phyloP scores from a whole-genome alignment of 2,113 vertebrate species.

The Scomber japonicus region DNA sequence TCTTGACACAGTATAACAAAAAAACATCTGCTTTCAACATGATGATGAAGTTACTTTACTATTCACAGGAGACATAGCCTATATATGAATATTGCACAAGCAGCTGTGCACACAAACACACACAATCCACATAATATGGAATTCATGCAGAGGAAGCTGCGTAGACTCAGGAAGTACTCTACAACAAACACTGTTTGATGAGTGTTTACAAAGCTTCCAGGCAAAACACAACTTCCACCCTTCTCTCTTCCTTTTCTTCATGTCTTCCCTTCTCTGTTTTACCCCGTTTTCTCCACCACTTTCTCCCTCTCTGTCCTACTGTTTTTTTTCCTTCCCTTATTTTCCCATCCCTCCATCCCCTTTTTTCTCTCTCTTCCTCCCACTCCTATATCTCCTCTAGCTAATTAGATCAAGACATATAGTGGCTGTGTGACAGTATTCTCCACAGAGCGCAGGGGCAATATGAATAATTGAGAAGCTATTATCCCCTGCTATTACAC shows the following conservation, averaged over 20 bases:
- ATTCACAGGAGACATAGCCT: constrained; percentile 41
- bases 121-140: not conserved
- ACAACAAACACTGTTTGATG: constrained; percentile 57
- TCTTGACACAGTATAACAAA: constrained; percentile 7
- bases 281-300: not conserved
- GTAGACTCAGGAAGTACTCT: constrained; percentile 52
- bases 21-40: constrained; percentile 29
- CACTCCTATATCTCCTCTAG: constrained; percentile 26
- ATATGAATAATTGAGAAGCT: constrained; percentile 81
- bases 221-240: constrained; percentile 49
- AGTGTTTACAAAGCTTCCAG: constrained; percentile 57
- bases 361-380: constrained; percentile 15
- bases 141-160: constrained; percentile 25
- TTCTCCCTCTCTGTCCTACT: not conserved
- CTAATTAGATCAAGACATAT: constrained; percentile 82
- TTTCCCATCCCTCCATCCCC: constrained; percentile 12
- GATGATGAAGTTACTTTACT: not conserved
- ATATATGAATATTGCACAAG: constrained; percentile 35
- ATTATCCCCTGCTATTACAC: constrained; percentile 76
- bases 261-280: not conserved
- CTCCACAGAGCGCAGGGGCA: constrained; percentile 65
- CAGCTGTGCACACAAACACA: constrained; percentile 6
- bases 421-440: constrained; percentile 70
- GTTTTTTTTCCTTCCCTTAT: not conserved
- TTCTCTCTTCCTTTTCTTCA: constrained; percentile 1